A percentile compares a stretch with the other conserved stretches of the same genome.
Conservation (phyloP, 2,888 invertebrate species). For the Ceraclea dissimilis region DNA sequence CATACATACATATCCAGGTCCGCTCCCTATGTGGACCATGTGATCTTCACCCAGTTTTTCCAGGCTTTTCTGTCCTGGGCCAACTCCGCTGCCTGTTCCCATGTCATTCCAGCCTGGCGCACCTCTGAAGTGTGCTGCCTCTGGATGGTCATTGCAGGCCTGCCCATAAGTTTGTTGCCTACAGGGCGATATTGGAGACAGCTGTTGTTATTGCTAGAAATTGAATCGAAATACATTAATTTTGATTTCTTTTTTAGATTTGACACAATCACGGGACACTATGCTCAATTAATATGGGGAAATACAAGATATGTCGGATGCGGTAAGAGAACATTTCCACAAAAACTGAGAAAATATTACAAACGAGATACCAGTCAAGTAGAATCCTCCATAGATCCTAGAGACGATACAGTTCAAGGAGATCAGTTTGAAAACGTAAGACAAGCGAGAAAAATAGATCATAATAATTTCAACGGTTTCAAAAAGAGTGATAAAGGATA, state of each 20-base stretch:
- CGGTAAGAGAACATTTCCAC: constrained; percentile 22
- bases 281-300: constrained; percentile 23
- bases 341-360: constrained; percentile 15
- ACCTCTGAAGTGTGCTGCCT: too few species aligned
- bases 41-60: too few species aligned
- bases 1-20: too few species aligned
- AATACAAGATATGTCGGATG: constrained; percentile 23
- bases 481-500: not conserved
- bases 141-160: too few species aligned
- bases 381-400: not conserved
- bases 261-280: constrained; percentile 22
- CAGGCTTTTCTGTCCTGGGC: too few species aligned
- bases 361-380: constrained; percentile 13
- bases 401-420: constrained; percentile 7
- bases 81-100: too few species aligned
- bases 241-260: constrained; percentile 15
- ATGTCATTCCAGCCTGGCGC: too few species aligned
- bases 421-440: constrained; percentile 11
- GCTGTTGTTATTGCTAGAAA: too few species aligned
- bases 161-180: too few species aligned
- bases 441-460: constrained; percentile 18
- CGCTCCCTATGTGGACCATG: too few species aligned
- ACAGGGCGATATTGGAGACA: too few species aligned
- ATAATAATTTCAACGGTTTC: constrained; percentile 10
- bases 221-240: too few species aligned